phyloP scores from a whole-genome alignment of 1,140 invertebrate species.

The Metaphire vulgaris region DNA sequence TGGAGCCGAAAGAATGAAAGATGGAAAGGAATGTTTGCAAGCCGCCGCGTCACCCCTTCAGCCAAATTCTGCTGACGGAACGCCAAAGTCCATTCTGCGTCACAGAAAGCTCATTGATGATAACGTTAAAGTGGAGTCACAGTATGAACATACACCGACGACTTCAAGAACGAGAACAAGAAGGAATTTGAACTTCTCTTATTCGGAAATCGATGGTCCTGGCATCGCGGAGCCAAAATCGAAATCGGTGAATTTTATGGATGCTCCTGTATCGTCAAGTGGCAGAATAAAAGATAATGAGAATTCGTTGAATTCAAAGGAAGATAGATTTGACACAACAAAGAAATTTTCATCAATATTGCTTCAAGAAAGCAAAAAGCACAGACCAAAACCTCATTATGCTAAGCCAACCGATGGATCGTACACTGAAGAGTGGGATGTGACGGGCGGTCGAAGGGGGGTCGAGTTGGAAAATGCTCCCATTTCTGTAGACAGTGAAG shows the following conservation, averaged over 20 bases:
- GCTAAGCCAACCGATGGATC: background rate
- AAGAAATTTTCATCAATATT: too few species aligned
- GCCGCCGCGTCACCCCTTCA: background rate
- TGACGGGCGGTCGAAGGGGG: background rate
- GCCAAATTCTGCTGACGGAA: background rate
- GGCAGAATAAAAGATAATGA: too few species aligned
- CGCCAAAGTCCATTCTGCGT: slow-evolving; percentile 21
- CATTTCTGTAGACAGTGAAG: too few species aligned
- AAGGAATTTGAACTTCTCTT: background rate
- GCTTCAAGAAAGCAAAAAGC: background rate
- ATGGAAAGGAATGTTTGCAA: too few species aligned
- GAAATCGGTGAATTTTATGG: background rate
- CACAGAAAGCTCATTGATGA: slow-evolving; percentile 24
- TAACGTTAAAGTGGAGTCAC: slow-evolving; percentile 19
- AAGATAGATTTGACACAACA: too few species aligned
- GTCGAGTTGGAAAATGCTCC: background rate
- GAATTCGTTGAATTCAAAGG: too few species aligned
- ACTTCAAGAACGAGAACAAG: background rate
- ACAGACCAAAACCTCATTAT: background rate
- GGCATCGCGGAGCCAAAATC: background rate
- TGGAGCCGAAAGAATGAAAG: too few species aligned
- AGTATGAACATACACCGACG: slow-evolving; percentile 20
- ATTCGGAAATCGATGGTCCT: background rate
- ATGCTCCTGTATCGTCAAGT: too few species aligned
- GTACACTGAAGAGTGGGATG: background rate